Conservation (phyloP, 1,140 invertebrate species). For the Coelopa frigida region DNA sequence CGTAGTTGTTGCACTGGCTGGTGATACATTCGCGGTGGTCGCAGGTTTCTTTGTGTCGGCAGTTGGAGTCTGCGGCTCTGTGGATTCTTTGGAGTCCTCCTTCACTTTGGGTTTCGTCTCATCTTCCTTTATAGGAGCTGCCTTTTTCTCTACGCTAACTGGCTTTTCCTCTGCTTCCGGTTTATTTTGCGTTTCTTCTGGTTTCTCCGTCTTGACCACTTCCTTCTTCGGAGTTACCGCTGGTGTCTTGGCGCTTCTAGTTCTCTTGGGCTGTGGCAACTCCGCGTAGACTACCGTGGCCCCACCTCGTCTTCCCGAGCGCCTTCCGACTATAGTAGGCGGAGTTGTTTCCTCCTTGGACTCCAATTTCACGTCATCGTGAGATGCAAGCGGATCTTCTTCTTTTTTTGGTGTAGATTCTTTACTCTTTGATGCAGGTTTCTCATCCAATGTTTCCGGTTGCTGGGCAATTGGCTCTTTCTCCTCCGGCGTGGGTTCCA, state of each 20-base stretch:
- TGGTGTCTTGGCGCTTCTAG: conserved; percentile 18
- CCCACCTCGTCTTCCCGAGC: conserved; percentile 33
- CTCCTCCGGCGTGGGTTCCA: not conserved
- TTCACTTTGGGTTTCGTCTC: conserved; percentile 5
- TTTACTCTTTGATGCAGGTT: not conserved
- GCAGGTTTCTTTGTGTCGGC: conserved; percentile 4
- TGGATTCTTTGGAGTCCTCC: not conserved
- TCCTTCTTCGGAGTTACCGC: conserved; percentile 7
- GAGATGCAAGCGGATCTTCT: too few species aligned
- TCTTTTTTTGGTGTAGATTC: not conserved
- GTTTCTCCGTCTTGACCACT: conserved; percentile 1
- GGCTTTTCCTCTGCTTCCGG: not conserved
- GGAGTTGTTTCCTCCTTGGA: conserved; percentile 11
- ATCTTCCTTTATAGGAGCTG: not conserved
- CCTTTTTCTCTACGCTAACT: not conserved
- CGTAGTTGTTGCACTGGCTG: not conserved
- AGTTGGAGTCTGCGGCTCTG: conserved; percentile 6
- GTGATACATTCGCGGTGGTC: conserved; percentile 1
- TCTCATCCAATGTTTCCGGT: conserved; percentile 2
- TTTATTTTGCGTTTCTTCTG: not conserved
- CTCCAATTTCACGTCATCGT: too few species aligned
- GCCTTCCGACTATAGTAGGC: conserved; percentile 14
- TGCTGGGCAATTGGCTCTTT: not conserved
- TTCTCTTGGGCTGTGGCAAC: conserved; percentile 30
- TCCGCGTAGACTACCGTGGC: conserved; percentile 26